Conservation (phyloP, 2,797 vertebrate species). For the Gadopsis marmoratus region DNA sequence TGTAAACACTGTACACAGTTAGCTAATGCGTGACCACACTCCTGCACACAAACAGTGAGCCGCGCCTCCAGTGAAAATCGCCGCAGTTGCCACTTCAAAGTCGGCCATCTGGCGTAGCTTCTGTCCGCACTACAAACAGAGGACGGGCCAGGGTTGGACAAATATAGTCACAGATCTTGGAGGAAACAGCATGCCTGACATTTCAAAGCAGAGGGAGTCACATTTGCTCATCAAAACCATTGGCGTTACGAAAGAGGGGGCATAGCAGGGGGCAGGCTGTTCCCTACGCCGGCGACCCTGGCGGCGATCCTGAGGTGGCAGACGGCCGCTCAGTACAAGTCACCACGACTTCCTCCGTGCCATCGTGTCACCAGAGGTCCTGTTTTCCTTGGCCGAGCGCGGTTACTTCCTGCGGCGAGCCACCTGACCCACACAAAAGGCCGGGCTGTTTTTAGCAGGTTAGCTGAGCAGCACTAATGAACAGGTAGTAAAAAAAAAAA, state of each 20-base stretch:
- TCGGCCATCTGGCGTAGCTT: constrained; percentile 70
- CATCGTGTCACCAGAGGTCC: constrained; percentile 19
- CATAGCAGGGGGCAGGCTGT: constrained; percentile 3
- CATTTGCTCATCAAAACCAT: constrained; percentile 42
- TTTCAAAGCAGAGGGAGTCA: constrained; percentile 56
- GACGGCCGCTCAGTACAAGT: constrained; percentile 62
- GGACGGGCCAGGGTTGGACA: constrained; percentile 63
- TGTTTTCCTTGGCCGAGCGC: constrained; percentile 55
- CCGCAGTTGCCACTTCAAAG: constrained; percentile 66
- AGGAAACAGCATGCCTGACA: constrained; percentile 66
- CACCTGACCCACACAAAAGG: constrained; percentile 55
- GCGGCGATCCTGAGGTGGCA: constrained; percentile 63
- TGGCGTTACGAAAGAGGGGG: constrained; percentile 17
- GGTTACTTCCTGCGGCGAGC: constrained; percentile 46
- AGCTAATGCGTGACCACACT: constrained; percentile 25
- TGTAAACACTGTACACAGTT: constrained; percentile 22
- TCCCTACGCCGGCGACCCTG: constrained; percentile 41
- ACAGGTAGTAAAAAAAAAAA: constrained; percentile 14
- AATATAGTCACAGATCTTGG: constrained; percentile 72
- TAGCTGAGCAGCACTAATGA: constrained; percentile 43
- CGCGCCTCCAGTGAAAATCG: constrained; percentile 55
- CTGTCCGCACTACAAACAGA: constrained; percentile 57
- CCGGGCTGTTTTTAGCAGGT: constrained; percentile 46
- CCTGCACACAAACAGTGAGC: constrained; percentile 37
- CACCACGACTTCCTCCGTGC: constrained; percentile 12